Percentiles rank a stretch among this genome's conserved stretches.
These are phyloP conservation scores for Triplophysa tibetana DNA, from an alignment of 2,113 vertebrate genomes.

Conservation along the genomic window DNA sequence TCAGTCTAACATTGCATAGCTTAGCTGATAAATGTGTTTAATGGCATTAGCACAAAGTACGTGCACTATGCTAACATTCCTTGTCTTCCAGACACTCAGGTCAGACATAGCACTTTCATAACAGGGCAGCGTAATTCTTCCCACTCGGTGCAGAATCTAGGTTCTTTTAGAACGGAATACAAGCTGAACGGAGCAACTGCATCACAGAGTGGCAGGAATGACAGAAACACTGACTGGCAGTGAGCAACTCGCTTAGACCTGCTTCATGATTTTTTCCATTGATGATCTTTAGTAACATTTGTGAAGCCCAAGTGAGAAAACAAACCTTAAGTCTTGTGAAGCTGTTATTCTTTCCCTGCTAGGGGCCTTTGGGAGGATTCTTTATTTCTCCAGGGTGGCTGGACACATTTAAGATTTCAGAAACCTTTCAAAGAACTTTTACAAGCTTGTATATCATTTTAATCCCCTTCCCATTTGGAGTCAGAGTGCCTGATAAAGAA, in stretches of 20 bases:
- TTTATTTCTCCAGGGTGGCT: conserved; percentile 49
- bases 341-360: background rate
- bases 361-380: conserved; percentile 44
- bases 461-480: conserved; percentile 52
- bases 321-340: conserved; percentile 1
- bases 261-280: conserved; percentile 67
- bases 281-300: background rate
- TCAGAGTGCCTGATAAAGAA: conserved; percentile 42
- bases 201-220: conserved; percentile 62
- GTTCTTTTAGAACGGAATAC: conserved; percentile 66
- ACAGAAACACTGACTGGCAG: conserved; percentile 52
- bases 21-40: conserved; percentile 62
- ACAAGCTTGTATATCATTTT: conserved; percentile 64
- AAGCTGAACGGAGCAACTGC: conserved; percentile 64
- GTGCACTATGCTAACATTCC: conserved; percentile 46
- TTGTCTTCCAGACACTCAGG: conserved; percentile 48
- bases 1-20: conserved; percentile 44
- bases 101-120: conserved; percentile 54
- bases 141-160: conserved; percentile 46
- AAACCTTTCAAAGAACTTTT: conserved; percentile 56
- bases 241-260: conserved; percentile 45
- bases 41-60: conserved; percentile 53
- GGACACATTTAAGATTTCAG: conserved; percentile 61
- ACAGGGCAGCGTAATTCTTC: conserved; percentile 62
- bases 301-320: background rate